Conservation (phyloP, 2,797 vertebrate genomes). For the Zalophus californianus region DNA sequence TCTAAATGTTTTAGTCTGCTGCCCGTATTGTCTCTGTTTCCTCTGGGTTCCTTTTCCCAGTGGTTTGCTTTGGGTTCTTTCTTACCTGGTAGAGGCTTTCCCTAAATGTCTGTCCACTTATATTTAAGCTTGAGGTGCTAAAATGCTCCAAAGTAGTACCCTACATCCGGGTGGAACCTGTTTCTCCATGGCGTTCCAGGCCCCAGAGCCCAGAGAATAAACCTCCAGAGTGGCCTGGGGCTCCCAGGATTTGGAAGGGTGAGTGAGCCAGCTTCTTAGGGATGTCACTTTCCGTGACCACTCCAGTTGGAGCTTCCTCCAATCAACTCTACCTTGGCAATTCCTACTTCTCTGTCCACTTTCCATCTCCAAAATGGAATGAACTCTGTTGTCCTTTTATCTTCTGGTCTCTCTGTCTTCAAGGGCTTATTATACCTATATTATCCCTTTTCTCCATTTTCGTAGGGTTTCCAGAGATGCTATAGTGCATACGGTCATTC, state of each 20-base stretch:
- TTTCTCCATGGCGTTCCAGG: background rate
- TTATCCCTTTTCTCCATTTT: background rate
- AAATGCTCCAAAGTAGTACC: background rate
- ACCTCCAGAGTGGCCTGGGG: no score
- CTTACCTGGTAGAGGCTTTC: background rate
- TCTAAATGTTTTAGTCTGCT: background rate
- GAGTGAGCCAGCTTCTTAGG: background rate
- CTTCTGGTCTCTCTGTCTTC: background rate
- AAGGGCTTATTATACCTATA: background rate
- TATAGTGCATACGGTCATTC: background rate
- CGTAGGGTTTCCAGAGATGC: background rate
- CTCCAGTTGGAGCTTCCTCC: background rate
- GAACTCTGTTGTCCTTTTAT: background rate
- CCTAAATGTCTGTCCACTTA: background rate
- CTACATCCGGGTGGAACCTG: background rate
- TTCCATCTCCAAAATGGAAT: background rate
- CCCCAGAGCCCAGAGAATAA: background rate
- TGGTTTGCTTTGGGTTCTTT: background rate
- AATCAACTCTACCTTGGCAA: no score
- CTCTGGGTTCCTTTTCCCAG: background rate
- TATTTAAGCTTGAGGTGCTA: background rate
- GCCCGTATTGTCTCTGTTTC: background rate
- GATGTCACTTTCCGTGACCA: background rate
- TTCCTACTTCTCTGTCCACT: background rate
- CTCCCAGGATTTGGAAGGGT: background rate